phyloP scores from a whole-genome alignment of 2,113 vertebrate genomes.

The Clarias magur region DNA sequence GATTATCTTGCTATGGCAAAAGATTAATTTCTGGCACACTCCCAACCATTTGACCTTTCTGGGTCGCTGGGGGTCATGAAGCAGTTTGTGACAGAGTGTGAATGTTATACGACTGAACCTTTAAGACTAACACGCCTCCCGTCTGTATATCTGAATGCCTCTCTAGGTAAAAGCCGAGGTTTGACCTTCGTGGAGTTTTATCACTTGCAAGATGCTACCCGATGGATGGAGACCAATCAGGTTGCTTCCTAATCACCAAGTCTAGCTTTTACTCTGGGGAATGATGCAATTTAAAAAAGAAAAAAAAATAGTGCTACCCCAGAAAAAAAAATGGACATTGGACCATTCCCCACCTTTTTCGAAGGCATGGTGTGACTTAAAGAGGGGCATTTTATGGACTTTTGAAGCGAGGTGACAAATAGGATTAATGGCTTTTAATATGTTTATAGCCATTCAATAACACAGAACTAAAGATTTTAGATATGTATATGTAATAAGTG shows the following conservation, averaged over 20 bases:
- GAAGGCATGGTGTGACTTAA: conserved; percentile 54
- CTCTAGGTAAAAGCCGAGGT: conserved; percentile 99
- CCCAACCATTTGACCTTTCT: conserved; percentile 83
- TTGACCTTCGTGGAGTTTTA: conserved; percentile 99
- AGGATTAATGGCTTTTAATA: conserved; percentile 22
- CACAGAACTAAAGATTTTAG: background rate
- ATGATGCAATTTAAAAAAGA: conserved; percentile 65
- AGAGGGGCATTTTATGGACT: conserved; percentile 46
- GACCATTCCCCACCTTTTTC: conserved; percentile 32
- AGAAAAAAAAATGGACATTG: conserved; percentile 51
- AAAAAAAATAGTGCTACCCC: conserved; percentile 56
- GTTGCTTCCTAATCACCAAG: conserved; percentile 99
- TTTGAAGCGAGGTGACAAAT: conserved; percentile 12
- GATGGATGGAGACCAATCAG: conserved; percentile 99
- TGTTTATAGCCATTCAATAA: background rate
- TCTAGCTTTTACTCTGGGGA: conserved; percentile 85
- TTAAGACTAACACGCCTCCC: conserved; percentile 99
- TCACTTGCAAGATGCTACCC: conserved; percentile 99
- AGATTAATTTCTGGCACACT: conserved; percentile 75
- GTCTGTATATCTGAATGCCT: conserved; percentile 99
- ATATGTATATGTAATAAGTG: background rate
- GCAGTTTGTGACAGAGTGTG: conserved; percentile 98
- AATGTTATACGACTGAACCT: conserved; percentile 97
- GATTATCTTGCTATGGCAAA: conserved; percentile 96
- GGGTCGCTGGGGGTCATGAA: conserved; percentile 88